phyloP scores from a whole-genome alignment of 1,140 invertebrate species.

The Bombus difficillimus region DNA sequence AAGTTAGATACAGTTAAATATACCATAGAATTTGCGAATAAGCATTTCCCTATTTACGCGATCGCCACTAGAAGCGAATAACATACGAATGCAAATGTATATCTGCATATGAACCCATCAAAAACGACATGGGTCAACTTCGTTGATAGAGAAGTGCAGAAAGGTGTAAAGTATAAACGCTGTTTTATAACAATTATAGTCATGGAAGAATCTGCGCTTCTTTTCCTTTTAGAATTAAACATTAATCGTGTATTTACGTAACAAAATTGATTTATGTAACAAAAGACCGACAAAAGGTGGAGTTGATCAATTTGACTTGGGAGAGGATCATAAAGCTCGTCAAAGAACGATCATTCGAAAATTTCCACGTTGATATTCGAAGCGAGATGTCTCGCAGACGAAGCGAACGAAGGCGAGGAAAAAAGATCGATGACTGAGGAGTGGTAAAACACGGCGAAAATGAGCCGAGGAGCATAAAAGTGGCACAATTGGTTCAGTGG shows the following conservation, averaged over 20 bases:
- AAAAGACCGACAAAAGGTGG: too few relatives aligned
- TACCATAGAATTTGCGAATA: too few relatives aligned
- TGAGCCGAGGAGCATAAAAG: slow-evolving; percentile 73
- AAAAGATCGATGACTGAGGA: slow-evolving; percentile 53
- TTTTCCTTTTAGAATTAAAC: not conserved
- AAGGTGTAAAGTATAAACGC: too few relatives aligned
- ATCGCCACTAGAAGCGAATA: too few relatives aligned
- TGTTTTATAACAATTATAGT: too few relatives aligned
- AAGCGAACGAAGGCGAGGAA: not conserved
- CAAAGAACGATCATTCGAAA: slow-evolving; percentile 31
- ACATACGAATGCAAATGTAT: too few relatives aligned
- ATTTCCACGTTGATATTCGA: not conserved
- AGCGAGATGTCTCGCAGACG: not conserved
- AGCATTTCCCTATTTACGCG: too few relatives aligned
- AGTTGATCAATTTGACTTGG: not conserved
- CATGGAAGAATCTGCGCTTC: not conserved
- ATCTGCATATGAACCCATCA: accelerated
- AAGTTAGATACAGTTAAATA: too few relatives aligned
- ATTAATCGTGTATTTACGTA: too few relatives aligned
- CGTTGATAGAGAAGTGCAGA: too few relatives aligned
- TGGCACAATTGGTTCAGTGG: slow-evolving; percentile 82
- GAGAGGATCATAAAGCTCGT: not conserved
- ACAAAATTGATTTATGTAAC: too few relatives aligned
- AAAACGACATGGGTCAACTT: too few relatives aligned
- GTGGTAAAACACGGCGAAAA: slow-evolving; percentile 71